Evolutionary conservation across 2,888 invertebrate species (phyloP), one percentile per base, ranked within the genome.

Genomic region (Drosophila mercatorum): DNA sequence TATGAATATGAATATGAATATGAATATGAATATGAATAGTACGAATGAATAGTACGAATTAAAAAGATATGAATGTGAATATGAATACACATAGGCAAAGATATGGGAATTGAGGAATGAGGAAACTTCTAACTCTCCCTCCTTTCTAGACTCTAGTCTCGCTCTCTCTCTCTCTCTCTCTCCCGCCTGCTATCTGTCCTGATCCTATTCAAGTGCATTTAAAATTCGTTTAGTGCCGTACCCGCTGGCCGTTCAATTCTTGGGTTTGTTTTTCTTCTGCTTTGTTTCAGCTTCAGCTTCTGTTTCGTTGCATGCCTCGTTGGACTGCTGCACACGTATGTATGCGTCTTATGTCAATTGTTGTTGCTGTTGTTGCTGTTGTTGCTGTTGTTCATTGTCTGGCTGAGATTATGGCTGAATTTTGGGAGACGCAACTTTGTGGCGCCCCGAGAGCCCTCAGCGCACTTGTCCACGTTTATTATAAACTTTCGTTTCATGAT

Each of bases 311-410:
- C 58, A 57, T 41, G 63, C 41, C 49, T 68, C 55, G 56, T 60
- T 74, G 51, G 61, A 28, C 56, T 22, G 62, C 38, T 65, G 65
- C 65, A 47, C 70, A 47, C 70, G 59, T 62, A 56, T 74, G 59
- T 66, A 52, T 53, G 36, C 40, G 53, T 55, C 51, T 58, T 74
- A 67, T 73, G 72, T 60, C 72, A 72, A 73, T 68, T 41, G 56
- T 58, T 67, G 41, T 57, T 49, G 52, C n/a, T 31, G 55, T 36
- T 22, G 22, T 22, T 22, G 22, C 22, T 22, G 22, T 68, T 40
- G 56, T 58, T 67, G 41, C 53, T 49, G 52, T 8, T 31, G 55
- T 41, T 58, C 49, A 56, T 61, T 75, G 52, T 72, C 47, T 49
- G 49, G 59, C 59, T 62, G 47, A 53, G 46, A 46, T 55, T 64